Conservation (phyloP, 1,140 invertebrate species). For the Aphis craccivora region DNA sequence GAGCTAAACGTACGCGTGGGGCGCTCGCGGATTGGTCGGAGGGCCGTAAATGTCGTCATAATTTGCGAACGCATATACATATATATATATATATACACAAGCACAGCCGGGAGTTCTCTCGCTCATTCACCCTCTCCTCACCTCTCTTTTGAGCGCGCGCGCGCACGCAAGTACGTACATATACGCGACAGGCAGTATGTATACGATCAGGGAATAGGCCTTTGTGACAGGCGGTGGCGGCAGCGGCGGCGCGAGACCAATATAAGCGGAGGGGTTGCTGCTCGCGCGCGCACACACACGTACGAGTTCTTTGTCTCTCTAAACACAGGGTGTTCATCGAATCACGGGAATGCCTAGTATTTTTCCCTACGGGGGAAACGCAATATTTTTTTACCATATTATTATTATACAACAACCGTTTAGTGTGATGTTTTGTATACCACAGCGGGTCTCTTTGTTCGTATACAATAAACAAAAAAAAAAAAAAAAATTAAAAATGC, state of each 20-base stretch:
- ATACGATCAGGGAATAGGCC: slow-evolving; percentile 6
- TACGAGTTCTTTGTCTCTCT: slow-evolving; percentile 43
- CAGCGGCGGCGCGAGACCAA: background rate
- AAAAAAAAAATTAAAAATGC: background rate
- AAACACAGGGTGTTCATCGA: slow-evolving; percentile 24
- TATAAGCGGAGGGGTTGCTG: background rate
- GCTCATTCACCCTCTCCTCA: background rate
- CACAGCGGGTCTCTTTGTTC: background rate
- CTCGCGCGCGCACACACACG: background rate
- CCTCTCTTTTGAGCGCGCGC: background rate
- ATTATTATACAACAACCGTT: background rate
- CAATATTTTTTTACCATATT: slow-evolving; percentile 8
- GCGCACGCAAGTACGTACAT: background rate
- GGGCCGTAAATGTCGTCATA: slow-evolving; percentile 55
- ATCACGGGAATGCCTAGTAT: slow-evolving; percentile 3
- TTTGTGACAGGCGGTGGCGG: slow-evolving; percentile 38
- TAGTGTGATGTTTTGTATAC: background rate
- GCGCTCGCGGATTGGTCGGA: slow-evolving; percentile 45
- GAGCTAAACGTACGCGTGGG: slow-evolving; percentile 29
- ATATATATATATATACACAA: background rate
- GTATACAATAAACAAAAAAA: background rate
- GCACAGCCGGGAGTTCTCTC: background rate
- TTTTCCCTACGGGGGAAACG: slow-evolving; percentile 11
- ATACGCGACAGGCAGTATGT: background rate
- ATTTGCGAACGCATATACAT: slow-evolving; percentile 34